phyloP scores from a whole-genome alignment of 2,113 vertebrate species.

The Oryzias celebensis region DNA sequence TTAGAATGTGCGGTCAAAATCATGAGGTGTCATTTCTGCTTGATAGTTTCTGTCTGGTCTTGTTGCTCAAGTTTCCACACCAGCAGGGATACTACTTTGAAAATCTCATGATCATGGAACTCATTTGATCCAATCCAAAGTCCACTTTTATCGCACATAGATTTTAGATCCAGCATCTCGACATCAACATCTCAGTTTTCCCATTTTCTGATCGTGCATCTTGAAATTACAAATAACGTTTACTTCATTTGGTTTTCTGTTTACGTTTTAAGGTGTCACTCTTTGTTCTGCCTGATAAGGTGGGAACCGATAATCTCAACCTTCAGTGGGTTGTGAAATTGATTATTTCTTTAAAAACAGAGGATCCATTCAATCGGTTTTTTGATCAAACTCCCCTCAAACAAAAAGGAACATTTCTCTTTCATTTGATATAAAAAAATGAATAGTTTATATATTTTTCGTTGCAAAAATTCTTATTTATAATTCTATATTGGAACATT shows the following conservation, averaged over 20 bases:
- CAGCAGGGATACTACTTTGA: slow-evolving; percentile 19
- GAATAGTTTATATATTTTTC: no score
- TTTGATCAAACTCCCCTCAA: slow-evolving; percentile 28
- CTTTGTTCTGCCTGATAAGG: slow-evolving; percentile 27
- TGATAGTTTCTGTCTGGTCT: slow-evolving; percentile 38
- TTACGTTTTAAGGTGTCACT: not conserved
- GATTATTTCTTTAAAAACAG: slow-evolving; percentile 18
- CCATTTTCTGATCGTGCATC: slow-evolving; percentile 19
- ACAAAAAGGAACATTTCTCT: not conserved
- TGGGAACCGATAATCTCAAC: slow-evolving; percentile 19
- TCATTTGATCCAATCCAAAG: not conserved
- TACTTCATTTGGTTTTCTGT: slow-evolving; percentile 7
- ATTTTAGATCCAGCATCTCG: not conserved
- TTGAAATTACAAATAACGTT: slow-evolving; percentile 9
- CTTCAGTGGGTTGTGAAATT: slow-evolving; percentile 25
- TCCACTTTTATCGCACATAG: slow-evolving; percentile 4
- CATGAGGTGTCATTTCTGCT: slow-evolving; percentile 18
- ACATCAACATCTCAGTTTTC: slow-evolving; percentile 15
- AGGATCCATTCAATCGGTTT: not conserved
- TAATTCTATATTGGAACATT: no score
- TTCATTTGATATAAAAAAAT: no score
- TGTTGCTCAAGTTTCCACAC: slow-evolving; percentile 1
- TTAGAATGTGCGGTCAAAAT: slow-evolving; percentile 56
- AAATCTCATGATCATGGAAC: not conserved
- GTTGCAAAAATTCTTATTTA: no score